phyloP scores from a whole-genome alignment of 1,140 invertebrate species.

The Drosophila lowei region DNA sequence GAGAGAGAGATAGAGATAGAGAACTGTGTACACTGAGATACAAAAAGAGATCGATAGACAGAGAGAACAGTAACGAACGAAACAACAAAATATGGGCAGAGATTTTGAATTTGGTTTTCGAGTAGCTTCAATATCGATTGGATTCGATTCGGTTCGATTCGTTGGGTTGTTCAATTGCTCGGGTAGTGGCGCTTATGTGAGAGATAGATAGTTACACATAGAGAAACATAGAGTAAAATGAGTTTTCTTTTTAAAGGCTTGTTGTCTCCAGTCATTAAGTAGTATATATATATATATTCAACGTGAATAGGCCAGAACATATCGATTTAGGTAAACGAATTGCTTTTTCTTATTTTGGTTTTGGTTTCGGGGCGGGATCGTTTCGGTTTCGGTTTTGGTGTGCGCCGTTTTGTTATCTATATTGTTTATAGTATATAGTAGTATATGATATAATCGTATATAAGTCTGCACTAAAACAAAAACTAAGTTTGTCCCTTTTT shows the following conservation, averaged over 20 bases:
- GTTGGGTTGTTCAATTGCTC: constrained; percentile 39
- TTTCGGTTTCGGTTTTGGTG: constrained; percentile 36
- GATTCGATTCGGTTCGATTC: constrained; percentile 40
- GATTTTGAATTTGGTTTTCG: constrained; percentile 54
- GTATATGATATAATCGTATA: constrained; percentile 34
- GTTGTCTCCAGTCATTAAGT: constrained; percentile 82
- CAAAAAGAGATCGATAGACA: constrained; percentile 44
- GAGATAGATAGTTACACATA: constrained; percentile 46
- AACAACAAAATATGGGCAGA: constrained; percentile 44
- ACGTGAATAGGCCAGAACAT: constrained; percentile 68
- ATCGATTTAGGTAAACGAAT: constrained; percentile 53
- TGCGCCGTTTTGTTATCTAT: constrained; percentile 50
- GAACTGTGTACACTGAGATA: constrained; percentile 55
- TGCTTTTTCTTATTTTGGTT: constrained; percentile 38
- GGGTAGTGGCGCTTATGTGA: constrained; percentile 46
- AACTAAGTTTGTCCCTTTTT: constrained; percentile 44
- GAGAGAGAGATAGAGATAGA: constrained; percentile 42
- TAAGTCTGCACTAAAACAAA: constrained; percentile 62
- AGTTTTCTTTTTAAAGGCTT: constrained; percentile 51
- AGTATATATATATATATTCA: constrained; percentile 49
- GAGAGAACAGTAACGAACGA: constrained; percentile 41
- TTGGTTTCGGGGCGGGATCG: constrained; percentile 19
- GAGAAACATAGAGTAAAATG: constrained; percentile 42
- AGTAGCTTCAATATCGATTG: constrained; percentile 34
- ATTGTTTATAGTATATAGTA: constrained; percentile 5